phyloP scores from a whole-genome alignment of 2,888 invertebrate genomes.

The Dastarcus helophoroides region DNA sequence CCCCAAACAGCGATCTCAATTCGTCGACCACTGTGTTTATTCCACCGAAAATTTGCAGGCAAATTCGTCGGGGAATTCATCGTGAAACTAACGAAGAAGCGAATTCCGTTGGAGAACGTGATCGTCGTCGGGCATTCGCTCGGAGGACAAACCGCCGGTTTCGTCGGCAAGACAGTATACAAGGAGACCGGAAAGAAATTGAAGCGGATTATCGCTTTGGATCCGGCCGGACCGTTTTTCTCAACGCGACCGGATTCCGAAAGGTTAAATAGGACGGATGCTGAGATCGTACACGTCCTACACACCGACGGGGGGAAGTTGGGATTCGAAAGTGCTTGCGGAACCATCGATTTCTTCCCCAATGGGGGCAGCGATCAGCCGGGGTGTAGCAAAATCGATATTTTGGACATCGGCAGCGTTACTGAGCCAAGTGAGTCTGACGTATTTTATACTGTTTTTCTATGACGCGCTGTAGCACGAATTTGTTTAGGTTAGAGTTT shows the following conservation, averaged over 20 bases:
- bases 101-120: constrained; percentile 8
- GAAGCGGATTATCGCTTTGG: constrained; percentile 13
- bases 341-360: constrained; percentile 27
- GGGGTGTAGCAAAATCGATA: constrained; percentile 23
- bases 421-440: constrained; percentile 19
- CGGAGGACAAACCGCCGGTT: constrained; percentile 17
- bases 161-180: constrained; percentile 13
- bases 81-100: constrained; percentile 1
- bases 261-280: constrained; percentile 17
- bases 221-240: constrained; percentile 19
- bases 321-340: constrained; percentile 19
- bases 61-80: constrained; percentile 7
- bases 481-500: too few relatives aligned
- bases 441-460: neutral
- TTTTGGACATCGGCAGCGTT: constrained; percentile 16
- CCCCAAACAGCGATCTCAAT: too few relatives aligned
- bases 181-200: constrained; percentile 11
- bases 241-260: constrained; percentile 18
- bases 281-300: constrained; percentile 25
- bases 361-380: constrained; percentile 27
- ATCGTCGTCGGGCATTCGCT: constrained; percentile 20
- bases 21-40: neutral
- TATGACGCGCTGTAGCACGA: too few relatives aligned
- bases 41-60: constrained; percentile 6
- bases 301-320: constrained; percentile 25